Evolutionary conservation across 2,113 vertebrate genomes (phyloP).

Genomic region (Onychorhynchus coronatus): DNA sequence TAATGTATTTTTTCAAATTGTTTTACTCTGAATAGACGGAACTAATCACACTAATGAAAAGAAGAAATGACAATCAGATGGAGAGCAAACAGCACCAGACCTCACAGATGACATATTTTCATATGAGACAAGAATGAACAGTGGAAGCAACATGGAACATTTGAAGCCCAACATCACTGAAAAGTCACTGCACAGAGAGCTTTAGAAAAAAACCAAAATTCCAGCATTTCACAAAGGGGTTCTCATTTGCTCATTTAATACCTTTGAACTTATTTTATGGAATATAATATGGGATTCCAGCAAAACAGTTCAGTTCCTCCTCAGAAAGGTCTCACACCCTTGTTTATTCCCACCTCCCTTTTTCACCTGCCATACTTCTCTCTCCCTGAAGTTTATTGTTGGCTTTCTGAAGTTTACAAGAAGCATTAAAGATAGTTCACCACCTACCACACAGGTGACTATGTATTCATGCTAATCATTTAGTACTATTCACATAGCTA

Average conservation of each 20-base stretch:
- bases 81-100: background rate
- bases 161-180: background rate
- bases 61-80: background rate
- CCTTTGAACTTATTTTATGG: background rate
- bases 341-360: background rate
- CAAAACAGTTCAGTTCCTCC: background rate
- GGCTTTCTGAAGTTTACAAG: background rate
- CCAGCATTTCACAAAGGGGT: background rate
- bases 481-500: background rate
- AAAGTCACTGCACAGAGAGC: background rate
- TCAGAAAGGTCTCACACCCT: background rate
- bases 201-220: background rate
- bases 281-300: background rate
- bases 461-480: background rate
- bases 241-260: background rate
- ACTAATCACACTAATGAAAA: background rate
- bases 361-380: background rate
- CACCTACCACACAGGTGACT: background rate
- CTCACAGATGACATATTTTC: conserved; percentile 15
- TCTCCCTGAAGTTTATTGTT: background rate
- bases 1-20: background rate
- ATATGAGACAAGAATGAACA: background rate
- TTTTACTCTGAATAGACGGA: background rate
- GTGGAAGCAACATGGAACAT: conserved; percentile 19
- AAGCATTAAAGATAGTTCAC: background rate